These are phyloP conservation scores for Dendroctonus valens DNA, from an alignment of 1,140 invertebrate species.

Conservation along the genomic window DNA sequence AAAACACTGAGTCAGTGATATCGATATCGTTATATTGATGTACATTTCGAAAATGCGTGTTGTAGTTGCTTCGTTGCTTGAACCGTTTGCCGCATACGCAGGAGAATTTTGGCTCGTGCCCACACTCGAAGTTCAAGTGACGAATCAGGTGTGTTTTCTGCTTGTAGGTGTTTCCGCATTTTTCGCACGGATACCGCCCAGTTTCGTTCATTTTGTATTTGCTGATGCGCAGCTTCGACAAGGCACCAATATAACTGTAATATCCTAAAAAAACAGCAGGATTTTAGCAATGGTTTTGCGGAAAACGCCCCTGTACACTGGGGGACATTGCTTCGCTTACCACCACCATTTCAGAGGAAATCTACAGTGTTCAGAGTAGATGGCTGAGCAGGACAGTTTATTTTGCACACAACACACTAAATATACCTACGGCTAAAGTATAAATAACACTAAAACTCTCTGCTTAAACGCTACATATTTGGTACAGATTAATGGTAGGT, in stretches of 20 bases:
- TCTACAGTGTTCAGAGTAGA: no score
- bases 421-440: no score
- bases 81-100: slow-evolving; percentile 54
- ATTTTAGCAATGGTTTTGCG: no score
- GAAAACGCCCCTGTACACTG: no score
- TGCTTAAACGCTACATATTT: no score
- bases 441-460: no score
- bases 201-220: slow-evolving; percentile 37
- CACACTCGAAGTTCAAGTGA: slow-evolving; percentile 60
- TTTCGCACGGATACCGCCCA: slow-evolving; percentile 48
- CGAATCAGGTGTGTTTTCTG: slow-evolving; percentile 51
- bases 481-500: no score
- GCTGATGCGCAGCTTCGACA: slow-evolving; percentile 22
- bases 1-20: no score
- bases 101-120: slow-evolving; percentile 55
- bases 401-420: no score
- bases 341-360: no score
- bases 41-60: slow-evolving; percentile 39
- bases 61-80: slow-evolving; percentile 54
- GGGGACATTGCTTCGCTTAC: no score
- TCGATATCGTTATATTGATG: slow-evolving; percentile 24
- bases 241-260: background rate
- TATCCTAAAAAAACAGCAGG: slow-evolving; percentile 10
- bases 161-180: slow-evolving; percentile 58
- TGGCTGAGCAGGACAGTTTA: no score